Conservation (phyloP, 2,797 vertebrate species). For the Myotis findleyi region DNA sequence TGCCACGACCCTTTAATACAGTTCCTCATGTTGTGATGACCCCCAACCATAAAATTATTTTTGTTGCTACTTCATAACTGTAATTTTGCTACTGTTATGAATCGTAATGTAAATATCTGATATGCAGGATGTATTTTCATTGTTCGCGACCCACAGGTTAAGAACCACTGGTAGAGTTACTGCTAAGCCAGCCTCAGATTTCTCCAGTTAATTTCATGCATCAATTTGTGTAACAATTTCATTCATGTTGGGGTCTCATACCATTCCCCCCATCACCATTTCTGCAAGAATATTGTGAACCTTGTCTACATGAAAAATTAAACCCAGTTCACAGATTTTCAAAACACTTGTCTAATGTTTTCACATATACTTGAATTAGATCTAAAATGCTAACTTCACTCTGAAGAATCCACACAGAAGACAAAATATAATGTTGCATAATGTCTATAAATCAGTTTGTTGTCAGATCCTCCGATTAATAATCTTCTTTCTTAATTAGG, state of each 20-base stretch:
- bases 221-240: neutral
- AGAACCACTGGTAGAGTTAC: conserved; percentile 90
- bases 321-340: neutral
- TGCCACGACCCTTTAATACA: too few species aligned
- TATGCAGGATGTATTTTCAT: too few species aligned
- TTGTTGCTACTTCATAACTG: too few species aligned
- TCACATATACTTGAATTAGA: neutral
- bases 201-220: neutral
- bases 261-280: neutral
- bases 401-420: neutral
- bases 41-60: too few species aligned
- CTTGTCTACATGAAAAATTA: neutral
- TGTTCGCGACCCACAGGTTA: too few species aligned
- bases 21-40: too few species aligned
- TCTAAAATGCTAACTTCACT: neutral
- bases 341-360: neutral
- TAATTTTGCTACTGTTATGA: too few species aligned
- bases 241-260: neutral
- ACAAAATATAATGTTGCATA: neutral
- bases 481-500: neutral
- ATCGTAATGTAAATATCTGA: too few species aligned
- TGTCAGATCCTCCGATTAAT: neutral
- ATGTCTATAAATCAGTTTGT: neutral
- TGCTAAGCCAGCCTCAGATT: conserved; percentile 95
- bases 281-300: neutral